These are phyloP conservation scores for Tonatia bakeri DNA, from an alignment of 2,113 vertebrate species.

Conservation along the genomic window DNA sequence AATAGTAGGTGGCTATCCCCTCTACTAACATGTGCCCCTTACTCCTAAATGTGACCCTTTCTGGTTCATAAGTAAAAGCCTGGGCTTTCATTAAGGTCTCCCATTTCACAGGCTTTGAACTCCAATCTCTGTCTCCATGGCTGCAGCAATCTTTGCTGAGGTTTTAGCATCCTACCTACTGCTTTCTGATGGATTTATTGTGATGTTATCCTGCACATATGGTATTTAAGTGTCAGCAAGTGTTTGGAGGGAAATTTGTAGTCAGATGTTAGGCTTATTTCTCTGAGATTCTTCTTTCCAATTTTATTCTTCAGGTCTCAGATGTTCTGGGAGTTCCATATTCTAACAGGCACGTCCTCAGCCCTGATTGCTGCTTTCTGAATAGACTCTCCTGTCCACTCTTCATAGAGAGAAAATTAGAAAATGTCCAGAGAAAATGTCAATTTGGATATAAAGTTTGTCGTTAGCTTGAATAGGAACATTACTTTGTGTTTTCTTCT, in stretches of 20 bases:
- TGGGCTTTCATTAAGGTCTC: not conserved
- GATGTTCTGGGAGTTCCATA: not conserved
- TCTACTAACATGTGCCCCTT: not conserved
- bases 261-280: not conserved
- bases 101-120: not conserved
- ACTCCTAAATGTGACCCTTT: not conserved
- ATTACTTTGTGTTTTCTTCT: not conserved
- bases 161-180: not conserved
- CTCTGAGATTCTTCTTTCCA: not conserved
- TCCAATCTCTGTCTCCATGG: not conserved
- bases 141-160: not conserved
- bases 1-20: not conserved
- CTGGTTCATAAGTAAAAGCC: not conserved
- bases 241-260: not conserved
- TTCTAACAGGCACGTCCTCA: not conserved
- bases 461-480: not conserved
- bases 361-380: not conserved
- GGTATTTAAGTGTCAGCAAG: not conserved
- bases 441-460: not conserved
- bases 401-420: not conserved
- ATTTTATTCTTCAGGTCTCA: not conserved
- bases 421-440: not conserved
- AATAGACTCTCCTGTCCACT: no score
- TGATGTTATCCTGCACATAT: not conserved
- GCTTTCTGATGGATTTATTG: not conserved